phyloP scores from a whole-genome alignment of 2,113 vertebrate genomes.

The Lampris incognitus region DNA sequence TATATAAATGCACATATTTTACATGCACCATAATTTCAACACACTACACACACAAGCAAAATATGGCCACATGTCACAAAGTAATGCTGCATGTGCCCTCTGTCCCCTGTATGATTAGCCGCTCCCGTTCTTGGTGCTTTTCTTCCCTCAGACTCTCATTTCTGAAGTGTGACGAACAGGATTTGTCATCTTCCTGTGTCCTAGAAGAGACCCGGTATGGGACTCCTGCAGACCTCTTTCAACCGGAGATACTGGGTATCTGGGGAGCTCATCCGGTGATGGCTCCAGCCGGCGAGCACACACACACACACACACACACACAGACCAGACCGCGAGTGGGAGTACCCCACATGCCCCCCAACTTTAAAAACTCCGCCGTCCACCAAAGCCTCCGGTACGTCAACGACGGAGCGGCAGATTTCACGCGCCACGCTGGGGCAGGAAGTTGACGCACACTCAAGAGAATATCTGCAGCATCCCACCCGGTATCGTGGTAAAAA shows the following conservation, averaged over 20 bases:
- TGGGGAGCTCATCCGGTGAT: constrained; percentile 45
- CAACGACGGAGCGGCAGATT: constrained; percentile 18
- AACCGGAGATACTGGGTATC: constrained; percentile 49
- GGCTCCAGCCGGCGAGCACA: constrained; percentile 33
- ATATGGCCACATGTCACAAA: constrained; percentile 29
- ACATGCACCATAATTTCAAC: no score
- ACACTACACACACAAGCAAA: neutral
- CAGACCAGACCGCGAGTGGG: constrained; percentile 22
- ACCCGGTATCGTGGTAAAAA: neutral
- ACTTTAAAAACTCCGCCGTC: constrained; percentile 55
- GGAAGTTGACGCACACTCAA: neutral
- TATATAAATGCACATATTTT: constrained; percentile 24
- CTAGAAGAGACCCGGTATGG: constrained; percentile 30
- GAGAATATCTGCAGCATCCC: neutral
- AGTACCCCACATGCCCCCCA: constrained; percentile 55
- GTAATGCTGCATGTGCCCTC: constrained; percentile 19
- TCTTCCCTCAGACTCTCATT: constrained; percentile 45
- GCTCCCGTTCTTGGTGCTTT: constrained; percentile 47
- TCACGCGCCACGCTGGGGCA: no score
- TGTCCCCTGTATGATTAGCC: constrained; percentile 22
- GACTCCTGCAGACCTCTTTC: constrained; percentile 16
- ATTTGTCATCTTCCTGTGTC: constrained; percentile 58
- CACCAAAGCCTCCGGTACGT: constrained; percentile 22
- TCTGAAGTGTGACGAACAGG: constrained; percentile 65
- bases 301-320: neutral